Evolutionary conservation across 2,797 vertebrate genomes (phyloP).

Genomic region (Cossypha polioptera): DNA sequence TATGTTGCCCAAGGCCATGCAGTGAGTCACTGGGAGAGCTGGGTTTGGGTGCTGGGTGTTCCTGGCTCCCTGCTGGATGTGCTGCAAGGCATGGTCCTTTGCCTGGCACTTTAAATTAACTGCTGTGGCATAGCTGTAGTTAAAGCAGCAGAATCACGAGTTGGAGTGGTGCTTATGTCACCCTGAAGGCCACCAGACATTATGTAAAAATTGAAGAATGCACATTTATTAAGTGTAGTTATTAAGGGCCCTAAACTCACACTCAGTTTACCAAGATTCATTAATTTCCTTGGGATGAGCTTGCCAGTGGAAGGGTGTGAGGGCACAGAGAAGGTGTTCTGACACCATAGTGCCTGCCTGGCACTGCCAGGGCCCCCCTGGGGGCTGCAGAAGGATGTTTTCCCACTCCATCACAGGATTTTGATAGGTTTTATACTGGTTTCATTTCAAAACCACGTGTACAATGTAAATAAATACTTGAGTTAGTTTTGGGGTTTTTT

Average conservation of each 20-base stretch:
- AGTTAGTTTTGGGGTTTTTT: accelerated
- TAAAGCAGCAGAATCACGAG: background rate
- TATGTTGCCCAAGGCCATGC: background rate
- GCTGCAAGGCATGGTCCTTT: constrained; percentile 24
- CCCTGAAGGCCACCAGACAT: background rate
- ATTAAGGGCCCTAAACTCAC: background rate
- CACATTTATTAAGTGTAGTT: background rate
- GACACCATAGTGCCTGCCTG: accelerated
- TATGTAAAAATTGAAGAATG: background rate
- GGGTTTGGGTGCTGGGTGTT: background rate
- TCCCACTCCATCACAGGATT: accelerated
- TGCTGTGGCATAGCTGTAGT: background rate
- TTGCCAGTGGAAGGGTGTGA: background rate
- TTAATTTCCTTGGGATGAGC: background rate
- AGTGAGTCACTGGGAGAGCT: constrained; percentile 43
- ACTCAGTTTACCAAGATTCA: background rate
- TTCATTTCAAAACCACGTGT: background rate
- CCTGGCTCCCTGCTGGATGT: background rate
- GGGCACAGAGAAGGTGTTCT: background rate
- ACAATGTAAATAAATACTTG: background rate
- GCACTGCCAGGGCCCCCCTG: background rate
- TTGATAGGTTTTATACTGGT: background rate
- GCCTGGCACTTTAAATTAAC: background rate
- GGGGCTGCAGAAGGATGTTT: background rate
- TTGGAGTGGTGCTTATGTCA: background rate